Percentiles rank a stretch among this genome's conserved stretches.
phyloP scores from a whole-genome alignment of 2,113 vertebrate species.

The Thomomys bottae region DNA sequence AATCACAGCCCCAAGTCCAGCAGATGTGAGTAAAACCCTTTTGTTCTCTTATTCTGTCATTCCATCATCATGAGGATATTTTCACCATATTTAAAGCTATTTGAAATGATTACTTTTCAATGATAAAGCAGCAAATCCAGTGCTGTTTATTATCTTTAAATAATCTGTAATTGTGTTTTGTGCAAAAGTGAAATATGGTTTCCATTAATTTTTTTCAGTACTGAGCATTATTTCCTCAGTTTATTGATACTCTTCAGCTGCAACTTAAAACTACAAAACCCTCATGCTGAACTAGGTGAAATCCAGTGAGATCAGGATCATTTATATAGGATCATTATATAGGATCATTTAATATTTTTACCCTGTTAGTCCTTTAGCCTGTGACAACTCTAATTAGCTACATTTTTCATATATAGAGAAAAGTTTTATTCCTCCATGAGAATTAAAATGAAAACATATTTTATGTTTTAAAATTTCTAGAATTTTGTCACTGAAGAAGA shows the following conservation, averaged over 20 bases:
- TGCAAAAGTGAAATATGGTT: slow-evolving; percentile 21
- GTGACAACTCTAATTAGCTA: slow-evolving; percentile 35
- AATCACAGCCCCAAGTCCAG: not conserved
- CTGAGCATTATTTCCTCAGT: slow-evolving; percentile 29
- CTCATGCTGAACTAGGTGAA: slow-evolving; percentile 59
- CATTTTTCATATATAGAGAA: slow-evolving; percentile 7
- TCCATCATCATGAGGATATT: not conserved
- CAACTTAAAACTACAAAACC: slow-evolving; percentile 37
- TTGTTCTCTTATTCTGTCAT: slow-evolving; percentile 22
- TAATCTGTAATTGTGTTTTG: slow-evolving; percentile 55
- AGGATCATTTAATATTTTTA: slow-evolving; percentile 43
- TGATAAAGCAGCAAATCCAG: not conserved
- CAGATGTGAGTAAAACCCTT: not conserved
- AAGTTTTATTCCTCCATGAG: slow-evolving; percentile 9
- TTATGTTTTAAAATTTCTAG: slow-evolving; percentile 39
- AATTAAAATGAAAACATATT: slow-evolving; percentile 26
- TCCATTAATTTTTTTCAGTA: slow-evolving; percentile 49
- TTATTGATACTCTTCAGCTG: slow-evolving; percentile 59
- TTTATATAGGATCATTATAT: not conserved
- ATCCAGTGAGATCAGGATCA: not conserved
- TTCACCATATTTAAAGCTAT: slow-evolving; percentile 13
- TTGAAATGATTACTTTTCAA: slow-evolving; percentile 42
- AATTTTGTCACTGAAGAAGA: slow-evolving; percentile 38
- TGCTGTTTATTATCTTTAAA: slow-evolving; percentile 4
- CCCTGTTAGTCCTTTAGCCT: slow-evolving; percentile 2